A percentile compares a stretch with the other conserved stretches of the same genome.
phyloP scores from a whole-genome alignment of 2,113 vertebrate species.

The Sceloporus tristichus region DNA sequence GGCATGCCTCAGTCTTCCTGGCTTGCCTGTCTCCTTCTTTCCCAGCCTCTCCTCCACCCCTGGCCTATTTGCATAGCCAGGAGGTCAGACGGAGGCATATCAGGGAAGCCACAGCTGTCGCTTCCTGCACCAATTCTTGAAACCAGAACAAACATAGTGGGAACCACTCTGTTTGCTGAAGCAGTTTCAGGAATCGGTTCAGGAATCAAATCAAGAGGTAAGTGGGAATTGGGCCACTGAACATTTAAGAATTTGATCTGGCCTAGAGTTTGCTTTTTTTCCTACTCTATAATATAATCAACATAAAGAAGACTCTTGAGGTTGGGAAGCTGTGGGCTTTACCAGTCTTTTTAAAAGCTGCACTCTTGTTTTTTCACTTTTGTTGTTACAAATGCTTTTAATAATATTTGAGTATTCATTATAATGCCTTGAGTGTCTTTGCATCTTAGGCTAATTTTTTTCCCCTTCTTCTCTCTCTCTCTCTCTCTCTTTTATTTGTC shows the following conservation, averaged over 20 bases:
- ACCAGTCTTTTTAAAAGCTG: background rate
- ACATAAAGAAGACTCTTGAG: background rate
- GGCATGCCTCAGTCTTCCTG: no score
- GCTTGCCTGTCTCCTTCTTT: no score
- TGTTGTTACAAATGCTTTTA: constrained; percentile 5
- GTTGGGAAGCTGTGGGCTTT: background rate
- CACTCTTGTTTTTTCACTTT: background rate
- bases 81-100: no score
- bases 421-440: constrained; percentile 26
- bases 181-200: no score
- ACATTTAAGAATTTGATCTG: background rate
- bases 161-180: no score
- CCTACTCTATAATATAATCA: background rate
- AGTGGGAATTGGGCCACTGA: no score
- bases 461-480: background rate
- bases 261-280: background rate
- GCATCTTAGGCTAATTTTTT: background rate
- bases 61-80: no score
- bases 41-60: no score
- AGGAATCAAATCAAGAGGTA: no score
- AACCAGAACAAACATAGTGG: no score
- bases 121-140: no score
- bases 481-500: background rate
- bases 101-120: no score
- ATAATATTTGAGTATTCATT: constrained; percentile 25